Evolutionary conservation across 2,888 invertebrate genomes (phyloP).

Genomic region (Oasisia sp.): DNA sequence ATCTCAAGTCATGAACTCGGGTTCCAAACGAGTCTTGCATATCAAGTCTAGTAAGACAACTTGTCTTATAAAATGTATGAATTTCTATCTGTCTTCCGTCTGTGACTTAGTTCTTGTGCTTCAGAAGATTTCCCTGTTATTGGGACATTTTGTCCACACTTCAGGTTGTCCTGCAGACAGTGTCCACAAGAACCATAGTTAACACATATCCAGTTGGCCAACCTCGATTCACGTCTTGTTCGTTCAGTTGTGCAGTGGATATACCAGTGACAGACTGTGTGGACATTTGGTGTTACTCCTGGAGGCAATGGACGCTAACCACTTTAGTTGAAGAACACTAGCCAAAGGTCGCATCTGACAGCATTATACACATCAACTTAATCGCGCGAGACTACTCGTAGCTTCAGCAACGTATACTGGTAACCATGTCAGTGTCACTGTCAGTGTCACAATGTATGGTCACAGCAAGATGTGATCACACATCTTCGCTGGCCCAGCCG

Average conservation of each 20-base stretch:
- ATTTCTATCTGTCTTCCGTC: too few relatives aligned
- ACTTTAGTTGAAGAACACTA: constrained; percentile 2
- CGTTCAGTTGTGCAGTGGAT: not conserved
- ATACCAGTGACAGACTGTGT: not conserved
- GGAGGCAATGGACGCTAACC: not conserved
- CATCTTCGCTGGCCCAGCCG: not conserved
- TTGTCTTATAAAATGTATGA: not conserved
- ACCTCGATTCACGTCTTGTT: not conserved
- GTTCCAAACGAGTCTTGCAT: not conserved
- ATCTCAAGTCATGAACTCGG: not conserved
- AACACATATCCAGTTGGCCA: not conserved
- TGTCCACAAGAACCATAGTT: not conserved
- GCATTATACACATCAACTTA: not conserved
- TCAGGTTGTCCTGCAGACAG: not conserved
- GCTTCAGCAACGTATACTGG: not conserved
- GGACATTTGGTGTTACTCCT: not conserved
- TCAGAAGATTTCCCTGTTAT: too few relatives aligned
- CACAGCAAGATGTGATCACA: not conserved
- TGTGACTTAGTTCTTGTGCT: too few relatives aligned
- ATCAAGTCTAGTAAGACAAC: not conserved
- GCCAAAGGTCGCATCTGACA: not conserved
- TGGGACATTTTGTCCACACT: not conserved
- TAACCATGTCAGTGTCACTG: not conserved
- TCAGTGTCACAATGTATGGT: not conserved
- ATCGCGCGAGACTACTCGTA: not conserved